Evolutionary conservation across 2,797 vertebrate species (phyloP), one percentile per base, ranked within the genome.

Genomic region (Sebastes aleutianus): DNA sequence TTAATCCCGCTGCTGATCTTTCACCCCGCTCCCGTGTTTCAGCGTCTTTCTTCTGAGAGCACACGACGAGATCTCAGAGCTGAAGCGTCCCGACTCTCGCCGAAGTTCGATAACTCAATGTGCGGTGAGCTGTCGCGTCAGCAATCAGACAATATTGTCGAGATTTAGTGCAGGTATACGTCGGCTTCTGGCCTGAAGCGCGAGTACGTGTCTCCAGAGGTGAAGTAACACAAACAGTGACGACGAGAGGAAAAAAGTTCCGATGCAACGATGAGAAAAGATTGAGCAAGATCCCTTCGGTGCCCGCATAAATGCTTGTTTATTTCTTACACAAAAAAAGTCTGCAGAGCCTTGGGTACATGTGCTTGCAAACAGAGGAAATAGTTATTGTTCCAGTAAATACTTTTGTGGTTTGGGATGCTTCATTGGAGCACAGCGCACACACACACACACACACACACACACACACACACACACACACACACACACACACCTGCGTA

Each of bases 401-500:
- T 86, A 82, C 83, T 76, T 61, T 18, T 58, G 87, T 83, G 88
- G 67, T 85, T 90, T 85, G 82, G 84, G 86, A 88, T 73, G 78
- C 54, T 83, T 88, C 66, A 56, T 74, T 58, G 72, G 54, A 43
- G 47, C 43, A 61, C 47, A 39, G 39, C 13, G 27, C 65, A 22
- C 31, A 61, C 56, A 69, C 65, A 39, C 57, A 65, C 59, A 75
- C 63, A 70, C 69, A 66, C 62, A 84, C 72, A 73, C 72, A 73
- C 77, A 76, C 65, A 22, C 31, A 61, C 56, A 69, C 65, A 39
- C 57, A 65, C 65, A 22, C 31, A 61, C 56, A 69, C 65, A 39
- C 57, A 65, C 58, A 66, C 58, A 84, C 72, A 73, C 77, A 76
- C 58, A 84, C 74, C 22, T 43, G 59, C 74, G 59, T 78, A 56